Evolutionary conservation across 2,113 vertebrate species (phyloP), one percentile per base, ranked within the genome.

Genomic region (Nycticebus coucang): DNA sequence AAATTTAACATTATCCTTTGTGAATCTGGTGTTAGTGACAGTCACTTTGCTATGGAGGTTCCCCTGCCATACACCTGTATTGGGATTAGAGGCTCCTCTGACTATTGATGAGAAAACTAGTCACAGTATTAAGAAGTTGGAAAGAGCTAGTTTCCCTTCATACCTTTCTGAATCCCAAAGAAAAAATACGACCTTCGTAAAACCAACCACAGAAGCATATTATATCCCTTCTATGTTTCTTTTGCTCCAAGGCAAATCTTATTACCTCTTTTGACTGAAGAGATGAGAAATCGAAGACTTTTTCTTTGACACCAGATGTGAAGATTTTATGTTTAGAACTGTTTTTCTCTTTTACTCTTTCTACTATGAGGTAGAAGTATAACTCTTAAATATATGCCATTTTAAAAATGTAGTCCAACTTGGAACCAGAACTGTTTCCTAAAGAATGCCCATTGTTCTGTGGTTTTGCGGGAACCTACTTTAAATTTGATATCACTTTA

Each of bases 211-310:
- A 75, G n/a, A 80, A 72, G 24, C 17, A 7, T 62, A 37, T 75
- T 68, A 15, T 9, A 69, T 90, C 92, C 59, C 82, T 77, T 37
- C 18, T 41, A n/a, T 22, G n/a, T 95, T 82, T 69, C 64, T 68
- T 94, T 82, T 18, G 12, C 30, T 89, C 91, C 30, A 79, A 77
- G 82, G 57, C 37, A 82, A 89, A 59, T 82, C 53, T 80, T 89
- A 15, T 77, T 75, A 55, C 17, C 4, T 21, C 22, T 59, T 79
- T 93, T 91, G 68, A 83, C 41, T 74, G 41, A 92, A 11, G 80
- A 45, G 28, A 26, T 72, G 91, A 88, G 68, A 81, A 86, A 74
- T 79, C 14, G 84, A 91, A 93, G 60, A 68, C 53, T 37, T 87
- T 86, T 57, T 84, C 24, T 81, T 90, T 57, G 60, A 94, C 15